phyloP scores from a whole-genome alignment of 2,113 vertebrate genomes.

The Phalacrocorax pelagicus region DNA sequence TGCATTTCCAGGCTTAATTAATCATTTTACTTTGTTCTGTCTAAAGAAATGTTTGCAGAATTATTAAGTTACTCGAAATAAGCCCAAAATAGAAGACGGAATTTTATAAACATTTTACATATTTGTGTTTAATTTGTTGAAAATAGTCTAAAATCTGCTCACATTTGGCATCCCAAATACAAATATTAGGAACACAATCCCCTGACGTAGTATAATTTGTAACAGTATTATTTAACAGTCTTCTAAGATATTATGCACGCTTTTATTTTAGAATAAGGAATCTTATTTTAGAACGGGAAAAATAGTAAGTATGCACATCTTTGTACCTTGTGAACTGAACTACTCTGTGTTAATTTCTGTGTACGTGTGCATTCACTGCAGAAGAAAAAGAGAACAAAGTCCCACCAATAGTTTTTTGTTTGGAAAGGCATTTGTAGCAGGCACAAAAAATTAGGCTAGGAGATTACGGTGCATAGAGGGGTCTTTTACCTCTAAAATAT shows the following conservation, averaged over 20 bases:
- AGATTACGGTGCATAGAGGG: background rate
- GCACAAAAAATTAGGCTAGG: background rate
- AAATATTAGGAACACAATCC: constrained; percentile 75
- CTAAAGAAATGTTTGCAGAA: constrained; percentile 64
- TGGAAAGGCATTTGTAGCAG: background rate
- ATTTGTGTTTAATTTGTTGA: constrained; percentile 78
- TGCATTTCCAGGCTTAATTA: constrained; percentile 25
- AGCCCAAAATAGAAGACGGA: constrained; percentile 72
- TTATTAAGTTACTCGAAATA: constrained; percentile 68
- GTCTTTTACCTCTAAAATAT: background rate
- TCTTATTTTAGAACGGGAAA: background rate
- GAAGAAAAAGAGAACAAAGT: background rate
- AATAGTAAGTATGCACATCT: background rate
- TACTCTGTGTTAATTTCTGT: background rate
- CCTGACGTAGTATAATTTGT: constrained; percentile 60
- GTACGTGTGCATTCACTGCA: background rate
- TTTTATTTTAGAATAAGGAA: background rate
- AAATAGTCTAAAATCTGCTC: constrained; percentile 76
- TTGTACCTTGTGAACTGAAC: background rate
- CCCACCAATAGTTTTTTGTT: background rate
- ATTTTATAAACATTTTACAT: constrained; percentile 77
- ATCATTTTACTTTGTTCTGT: background rate
- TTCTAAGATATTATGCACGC: constrained; percentile 35
- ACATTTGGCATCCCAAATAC: constrained; percentile 75
- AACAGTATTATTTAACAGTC: background rate